Evolutionary conservation across 2,888 invertebrate species (phyloP).

Genomic region (Tuberolachnus salignus): DNA sequence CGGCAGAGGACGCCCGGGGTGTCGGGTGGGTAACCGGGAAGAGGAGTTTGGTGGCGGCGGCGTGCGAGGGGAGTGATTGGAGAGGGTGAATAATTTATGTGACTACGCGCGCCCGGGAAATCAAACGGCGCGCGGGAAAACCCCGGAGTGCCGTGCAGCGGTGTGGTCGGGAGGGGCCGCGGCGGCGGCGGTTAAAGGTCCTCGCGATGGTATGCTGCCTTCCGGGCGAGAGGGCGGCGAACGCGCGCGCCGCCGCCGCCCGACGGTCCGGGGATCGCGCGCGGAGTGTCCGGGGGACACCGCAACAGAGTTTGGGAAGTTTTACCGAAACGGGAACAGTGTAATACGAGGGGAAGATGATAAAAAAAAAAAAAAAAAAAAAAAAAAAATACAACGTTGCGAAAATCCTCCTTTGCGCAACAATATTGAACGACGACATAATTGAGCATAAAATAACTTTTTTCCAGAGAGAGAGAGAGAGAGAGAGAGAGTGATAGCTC

Average conservation of each 20-base stretch:
- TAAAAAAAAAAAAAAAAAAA: neutral
- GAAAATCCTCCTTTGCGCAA: neutral
- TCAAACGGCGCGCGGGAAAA: neutral
- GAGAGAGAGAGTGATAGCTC: too few relatives aligned
- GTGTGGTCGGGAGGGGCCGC: neutral
- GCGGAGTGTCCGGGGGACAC: too few relatives aligned
- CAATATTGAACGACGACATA: too few relatives aligned
- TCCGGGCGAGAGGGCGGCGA: neutral
- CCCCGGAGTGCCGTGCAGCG: too few relatives aligned
- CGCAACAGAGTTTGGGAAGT: too few relatives aligned
- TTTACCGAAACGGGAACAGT: too few relatives aligned
- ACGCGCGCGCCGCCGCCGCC: neutral
- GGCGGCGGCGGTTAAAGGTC: neutral
- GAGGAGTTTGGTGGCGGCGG: neutral
- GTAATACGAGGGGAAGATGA: too few relatives aligned
- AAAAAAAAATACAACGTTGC: neutral
- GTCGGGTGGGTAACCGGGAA: neutral
- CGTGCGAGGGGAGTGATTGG: neutral
- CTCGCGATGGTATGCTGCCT: neutral
- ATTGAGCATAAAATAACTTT: too few relatives aligned
- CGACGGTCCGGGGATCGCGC: too few relatives aligned
- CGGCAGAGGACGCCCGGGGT: neutral
- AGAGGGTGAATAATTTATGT: slow-evolving; percentile 50
- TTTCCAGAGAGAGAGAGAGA: too few relatives aligned
- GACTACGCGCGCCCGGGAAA: slow-evolving; percentile 39